A percentile compares a stretch with the other conserved stretches of the same genome.
Evolutionary conservation across 2,888 invertebrate species (phyloP).

Genomic region (Meloe dianella): DNA sequence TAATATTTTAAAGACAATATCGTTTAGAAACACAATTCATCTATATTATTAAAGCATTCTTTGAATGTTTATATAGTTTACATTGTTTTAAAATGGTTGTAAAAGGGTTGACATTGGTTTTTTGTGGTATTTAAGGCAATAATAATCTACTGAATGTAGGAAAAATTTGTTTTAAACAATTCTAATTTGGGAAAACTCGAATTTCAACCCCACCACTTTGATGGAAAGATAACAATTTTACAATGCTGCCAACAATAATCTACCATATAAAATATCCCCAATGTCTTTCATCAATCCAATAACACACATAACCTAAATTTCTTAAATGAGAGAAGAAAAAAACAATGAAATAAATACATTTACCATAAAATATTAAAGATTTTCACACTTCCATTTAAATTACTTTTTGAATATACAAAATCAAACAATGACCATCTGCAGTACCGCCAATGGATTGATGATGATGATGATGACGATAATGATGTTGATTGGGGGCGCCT

Average conservation of each 20-base stretch:
- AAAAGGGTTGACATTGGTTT: background rate
- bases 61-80: background rate
- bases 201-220: conserved; percentile 42
- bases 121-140: too few relatives aligned
- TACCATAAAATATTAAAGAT: conserved; percentile 44
- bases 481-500: conserved; percentile 11
- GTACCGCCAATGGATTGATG: conserved; percentile 57
- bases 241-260: conserved; percentile 45
- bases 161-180: too few relatives aligned
- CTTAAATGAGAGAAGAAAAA: background rate
- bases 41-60: background rate
- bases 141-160: too few relatives aligned
- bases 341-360: conserved; percentile 27
- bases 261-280: conserved; percentile 38
- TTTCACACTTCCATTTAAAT: conserved; percentile 51
- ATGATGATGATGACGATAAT: conserved; percentile 19
- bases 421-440: conserved; percentile 56
- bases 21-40: background rate
- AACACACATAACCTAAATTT: conserved; percentile 27
- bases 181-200: conserved; percentile 35
- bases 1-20: background rate
- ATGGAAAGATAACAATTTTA: conserved; percentile 47
- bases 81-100: background rate
- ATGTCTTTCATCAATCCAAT: conserved; percentile 14
- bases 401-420: conserved; percentile 19